Evolutionary conservation across 2,797 vertebrate genomes (phyloP), one percentile per base, ranked within the genome.

Genomic region (Myotis vivesi): DNA sequence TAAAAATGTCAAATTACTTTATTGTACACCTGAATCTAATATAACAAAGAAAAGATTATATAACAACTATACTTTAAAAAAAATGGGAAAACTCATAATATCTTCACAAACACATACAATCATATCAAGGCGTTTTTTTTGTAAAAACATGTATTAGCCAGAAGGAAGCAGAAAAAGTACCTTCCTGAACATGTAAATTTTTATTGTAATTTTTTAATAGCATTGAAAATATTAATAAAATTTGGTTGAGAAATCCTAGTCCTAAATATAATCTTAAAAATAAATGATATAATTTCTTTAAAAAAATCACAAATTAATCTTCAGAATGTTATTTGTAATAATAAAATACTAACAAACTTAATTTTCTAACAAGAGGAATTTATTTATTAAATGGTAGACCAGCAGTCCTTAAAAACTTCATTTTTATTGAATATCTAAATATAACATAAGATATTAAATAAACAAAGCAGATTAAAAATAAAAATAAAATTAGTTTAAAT

Each of bases 231-330:
- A 82, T 8, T 87, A 11, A 83, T 64, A 64, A 77, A 88, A 87
- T 51, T 85, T 92, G 62, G 10, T 2, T 3, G 12, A 87, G 15
- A 79, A 83, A 84, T 46, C 0, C 0, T 22, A 46, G 5, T 82
- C 76, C 2, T 73, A 57, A 46, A 95, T 84, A 85, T 59, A 49
- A 88, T 64, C 28, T 55, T 66, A 92, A 89, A 95, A 96, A 79
- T 81, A 59, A 53, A 88, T 91, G 57, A 71, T 71, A 85, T 22
- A 81, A 68, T 30, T 15, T 62, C n/a, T 44, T 59, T 4, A 2
- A 73, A 88, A 90, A 16, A 76, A 46, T 87, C 72, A 68, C 3
- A 77, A 66, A 69, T 95, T 81, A 85, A 91, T 73, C 33, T 59
- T 80, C 8, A 77, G 38, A 90, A 69, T 72, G 41, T 66, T 28